Percentiles rank a stretch among this genome's conserved stretches.
phyloP scores from a whole-genome alignment of 2,888 invertebrate species.

The Agrotis segetum region DNA sequence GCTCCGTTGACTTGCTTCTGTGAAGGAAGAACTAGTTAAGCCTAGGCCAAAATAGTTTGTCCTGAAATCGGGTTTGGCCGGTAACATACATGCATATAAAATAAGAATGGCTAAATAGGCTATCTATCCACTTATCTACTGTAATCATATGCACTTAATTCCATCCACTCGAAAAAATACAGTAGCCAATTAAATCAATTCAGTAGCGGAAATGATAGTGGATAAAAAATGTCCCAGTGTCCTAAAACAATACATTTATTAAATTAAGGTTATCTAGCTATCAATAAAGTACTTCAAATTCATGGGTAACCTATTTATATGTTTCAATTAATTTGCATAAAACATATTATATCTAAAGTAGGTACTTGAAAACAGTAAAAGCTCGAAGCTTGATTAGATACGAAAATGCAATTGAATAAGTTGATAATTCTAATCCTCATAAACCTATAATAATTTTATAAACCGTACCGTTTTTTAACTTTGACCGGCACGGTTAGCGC shows the following conservation, averaged over 20 bases:
- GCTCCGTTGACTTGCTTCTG: too few relatives aligned
- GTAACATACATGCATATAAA: too few relatives aligned
- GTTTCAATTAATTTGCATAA: not conserved
- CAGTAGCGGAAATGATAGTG: not conserved
- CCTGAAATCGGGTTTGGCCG: too few relatives aligned
- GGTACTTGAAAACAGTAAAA: slow-evolving; percentile 1
- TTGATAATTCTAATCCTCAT: too few relatives aligned
- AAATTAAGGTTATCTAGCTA: slow-evolving; percentile 26
- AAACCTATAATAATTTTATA: too few relatives aligned
- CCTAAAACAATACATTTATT: slow-evolving; percentile 19
- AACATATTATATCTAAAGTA: slow-evolving; percentile 8
- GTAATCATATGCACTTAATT: not conserved
- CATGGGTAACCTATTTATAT: not conserved
- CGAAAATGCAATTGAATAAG: not conserved
- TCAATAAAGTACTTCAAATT: slow-evolving; percentile 32
- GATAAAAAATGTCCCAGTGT: not conserved
- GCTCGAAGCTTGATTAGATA: slow-evolving; percentile 13
- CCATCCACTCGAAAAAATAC: slow-evolving; percentile 9
- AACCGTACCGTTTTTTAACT: too few relatives aligned
- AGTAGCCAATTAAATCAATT: not conserved
- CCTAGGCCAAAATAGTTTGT: too few relatives aligned
- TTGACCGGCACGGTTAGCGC: too few relatives aligned
- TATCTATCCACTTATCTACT: too few relatives aligned
- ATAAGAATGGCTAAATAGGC: too few relatives aligned
- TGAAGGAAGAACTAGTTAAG: too few relatives aligned